Conservation (phyloP, 2,797 vertebrate genomes). For the Perodicticus potto region DNA sequence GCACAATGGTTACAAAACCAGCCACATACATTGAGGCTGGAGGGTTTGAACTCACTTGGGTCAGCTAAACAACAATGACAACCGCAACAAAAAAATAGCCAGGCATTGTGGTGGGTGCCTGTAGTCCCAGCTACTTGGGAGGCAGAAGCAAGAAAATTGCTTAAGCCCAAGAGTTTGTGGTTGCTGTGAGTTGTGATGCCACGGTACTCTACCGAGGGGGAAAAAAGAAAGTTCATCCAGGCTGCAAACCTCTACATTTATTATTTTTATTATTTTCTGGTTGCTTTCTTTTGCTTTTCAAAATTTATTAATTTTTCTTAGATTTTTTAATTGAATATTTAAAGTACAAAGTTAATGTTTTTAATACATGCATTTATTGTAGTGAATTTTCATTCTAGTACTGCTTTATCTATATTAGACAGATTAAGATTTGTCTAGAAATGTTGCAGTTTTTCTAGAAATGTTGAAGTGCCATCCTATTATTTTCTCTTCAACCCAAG, state of each 20-base stretch:
- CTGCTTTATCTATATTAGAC: background rate
- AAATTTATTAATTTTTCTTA: background rate
- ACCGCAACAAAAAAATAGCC: no score
- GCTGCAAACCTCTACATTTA: background rate
- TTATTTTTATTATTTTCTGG: background rate
- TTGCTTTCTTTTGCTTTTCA: background rate
- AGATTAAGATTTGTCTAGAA: background rate
- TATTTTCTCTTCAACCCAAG: background rate
- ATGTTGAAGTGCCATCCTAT: background rate
- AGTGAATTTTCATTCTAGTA: background rate
- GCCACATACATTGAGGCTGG: no score
- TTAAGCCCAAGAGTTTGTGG: no score
- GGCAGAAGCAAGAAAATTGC: no score
- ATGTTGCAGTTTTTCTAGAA: background rate
- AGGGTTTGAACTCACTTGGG: no score
- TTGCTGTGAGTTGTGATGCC: no score
- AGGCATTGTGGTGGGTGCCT: no score
- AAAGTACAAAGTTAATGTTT: background rate
- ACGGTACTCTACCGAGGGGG: no score
- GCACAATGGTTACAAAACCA: no score
- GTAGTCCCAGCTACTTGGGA: no score
- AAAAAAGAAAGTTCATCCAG: background rate
- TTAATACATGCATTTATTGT: background rate
- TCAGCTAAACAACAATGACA: no score
- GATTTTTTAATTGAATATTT: background rate